Conservation (phyloP, 2,888 invertebrate genomes). For the Pseudococcus jackbeardsleyi region DNA sequence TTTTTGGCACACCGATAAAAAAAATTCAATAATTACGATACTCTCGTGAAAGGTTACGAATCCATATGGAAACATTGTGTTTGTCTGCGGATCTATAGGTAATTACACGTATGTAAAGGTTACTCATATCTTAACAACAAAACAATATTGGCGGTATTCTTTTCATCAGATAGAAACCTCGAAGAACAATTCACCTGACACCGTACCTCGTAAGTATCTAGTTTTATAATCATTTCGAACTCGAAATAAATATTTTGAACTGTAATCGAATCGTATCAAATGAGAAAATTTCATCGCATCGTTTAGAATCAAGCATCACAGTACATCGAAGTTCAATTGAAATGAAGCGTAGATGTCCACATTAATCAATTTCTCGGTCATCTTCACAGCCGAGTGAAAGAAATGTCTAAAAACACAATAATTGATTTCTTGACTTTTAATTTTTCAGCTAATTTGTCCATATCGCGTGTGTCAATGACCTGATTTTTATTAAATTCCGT, state of each 20-base stretch:
- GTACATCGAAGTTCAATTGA: neutral
- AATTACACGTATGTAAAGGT: neutral
- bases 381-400: neutral
- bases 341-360: neutral
- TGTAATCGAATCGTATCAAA: neutral
- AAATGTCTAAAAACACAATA: neutral
- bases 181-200: neutral
- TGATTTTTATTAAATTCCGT: conserved; percentile 29
- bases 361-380: neutral
- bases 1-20: neutral
- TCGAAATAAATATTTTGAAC: neutral
- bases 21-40: neutral
- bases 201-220: neutral
- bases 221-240: neutral
- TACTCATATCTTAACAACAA: neutral
- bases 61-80: neutral
- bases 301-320: neutral
- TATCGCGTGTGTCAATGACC: conserved; percentile 34
- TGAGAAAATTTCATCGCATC: neutral
- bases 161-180: neutral
- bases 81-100: neutral
- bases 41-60: neutral
- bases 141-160: neutral
- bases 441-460: neutral
- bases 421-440: neutral